These are phyloP conservation scores for Trichonephila clavata DNA, from an alignment of 1,140 invertebrate genomes.

Conservation along the genomic window DNA sequence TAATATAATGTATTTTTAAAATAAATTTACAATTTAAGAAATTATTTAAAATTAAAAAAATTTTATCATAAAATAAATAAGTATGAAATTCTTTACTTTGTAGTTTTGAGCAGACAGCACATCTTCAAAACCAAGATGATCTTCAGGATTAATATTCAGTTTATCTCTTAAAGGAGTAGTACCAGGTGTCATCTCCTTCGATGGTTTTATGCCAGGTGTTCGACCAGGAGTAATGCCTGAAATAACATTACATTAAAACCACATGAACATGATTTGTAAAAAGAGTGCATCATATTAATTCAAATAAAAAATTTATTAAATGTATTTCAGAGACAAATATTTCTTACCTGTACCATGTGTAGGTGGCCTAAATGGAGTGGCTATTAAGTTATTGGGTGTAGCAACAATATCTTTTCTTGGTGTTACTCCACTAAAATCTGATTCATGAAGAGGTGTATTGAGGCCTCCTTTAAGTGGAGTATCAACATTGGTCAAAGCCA, in stretches of 20 bases:
- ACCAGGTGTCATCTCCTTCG: slow-evolving; percentile 67
- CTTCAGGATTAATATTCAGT: slow-evolving; percentile 96
- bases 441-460: slow-evolving; percentile 94
- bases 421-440: slow-evolving; percentile 92
- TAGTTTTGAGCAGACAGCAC: slow-evolving; percentile 78
- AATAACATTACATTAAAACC: background rate
- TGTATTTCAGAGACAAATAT: background rate
- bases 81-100: slow-evolving; percentile 75
- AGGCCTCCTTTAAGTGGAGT: slow-evolving; percentile 97
- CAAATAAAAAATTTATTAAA: no score
- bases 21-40: background rate
- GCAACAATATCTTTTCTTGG: slow-evolving; percentile 88
- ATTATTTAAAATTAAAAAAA: background rate
- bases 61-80: background rate
- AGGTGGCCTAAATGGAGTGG: slow-evolving; percentile 93
- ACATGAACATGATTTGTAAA: background rate
- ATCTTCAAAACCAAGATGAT: slow-evolving; percentile 83
- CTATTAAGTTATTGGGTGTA: slow-evolving; percentile 97
- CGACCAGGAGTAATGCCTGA: slow-evolving; percentile 78
- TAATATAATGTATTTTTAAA: no score
- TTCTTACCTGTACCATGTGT: slow-evolving; percentile 76
- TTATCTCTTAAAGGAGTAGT: slow-evolving; percentile 92
- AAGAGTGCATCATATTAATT: no score
- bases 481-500: slow-evolving; percentile 98
- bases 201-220: slow-evolving; percentile 78